These are phyloP conservation scores for Pteropus alecto DNA, from an alignment of 2,113 vertebrate species.

Conservation along the genomic window DNA sequence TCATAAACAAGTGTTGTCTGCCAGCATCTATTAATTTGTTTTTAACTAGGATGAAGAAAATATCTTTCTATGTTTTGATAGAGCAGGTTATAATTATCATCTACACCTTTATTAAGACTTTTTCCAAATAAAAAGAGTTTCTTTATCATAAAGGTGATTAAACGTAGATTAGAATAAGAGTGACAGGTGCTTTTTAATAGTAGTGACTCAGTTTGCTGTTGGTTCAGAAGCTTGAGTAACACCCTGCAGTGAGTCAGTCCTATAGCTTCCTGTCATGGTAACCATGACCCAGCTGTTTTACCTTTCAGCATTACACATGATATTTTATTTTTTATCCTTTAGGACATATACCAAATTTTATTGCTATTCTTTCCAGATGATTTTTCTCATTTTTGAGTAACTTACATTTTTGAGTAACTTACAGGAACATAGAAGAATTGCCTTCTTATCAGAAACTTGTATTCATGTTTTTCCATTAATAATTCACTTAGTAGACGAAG, in stretches of 20 bases:
- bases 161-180: neutral
- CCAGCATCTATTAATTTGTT: neutral
- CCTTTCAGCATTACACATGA: neutral
- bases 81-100: neutral
- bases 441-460: neutral
- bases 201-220: neutral
- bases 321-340: neutral
- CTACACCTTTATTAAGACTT: neutral
- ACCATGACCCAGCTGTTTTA: neutral
- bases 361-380: neutral
- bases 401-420: conserved; percentile 11
- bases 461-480: neutral
- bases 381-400: neutral
- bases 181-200: neutral
- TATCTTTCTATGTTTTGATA: neutral
- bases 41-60: neutral
- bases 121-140: neutral
- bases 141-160: neutral
- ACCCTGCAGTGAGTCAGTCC: neutral
- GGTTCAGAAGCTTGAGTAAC: neutral
- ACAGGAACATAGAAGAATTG: neutral
- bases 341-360: neutral
- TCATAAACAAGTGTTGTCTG: neutral
- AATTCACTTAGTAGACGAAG: neutral
- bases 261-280: neutral